Base-by-base conservation (phyloP, 1,140 invertebrate species). In the Muscidifurax raptorellus region DNA sequence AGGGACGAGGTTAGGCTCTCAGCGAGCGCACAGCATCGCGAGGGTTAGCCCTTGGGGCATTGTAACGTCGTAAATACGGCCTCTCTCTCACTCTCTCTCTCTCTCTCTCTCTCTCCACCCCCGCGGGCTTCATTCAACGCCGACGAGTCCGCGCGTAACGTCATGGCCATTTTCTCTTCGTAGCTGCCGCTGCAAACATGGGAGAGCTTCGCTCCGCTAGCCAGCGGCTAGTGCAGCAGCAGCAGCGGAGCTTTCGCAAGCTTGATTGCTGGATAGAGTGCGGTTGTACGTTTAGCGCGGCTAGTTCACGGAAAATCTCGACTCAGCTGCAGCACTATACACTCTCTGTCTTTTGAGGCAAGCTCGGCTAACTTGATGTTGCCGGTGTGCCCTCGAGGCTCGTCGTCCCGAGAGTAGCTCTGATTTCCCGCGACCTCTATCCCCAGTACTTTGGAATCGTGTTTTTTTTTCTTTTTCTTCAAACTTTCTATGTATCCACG, bases 11-110 rank as follows among this genome's bases (percentile, higher is more conserved):
- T 64, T 75, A 82, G 81, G 47, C 72, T 27, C 30, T 36, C 12
- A 9, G 71, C 30, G 67, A 9, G 71, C 30, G 67, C 67, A 9
- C 10, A 12, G 28, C 15, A 75, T 83, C 76, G 90, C 89, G 86
- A 91, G 91, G 91, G 92, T 92, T 91, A 93, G 91, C 91, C 92
- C 92, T 86, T 88, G 87, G 92, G 92, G 92, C 89, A 93, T 93
- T 93, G 92, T 92, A 93, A 92, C 91, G 89, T 92, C 91, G 92
- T 93, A 93, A 93, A 93, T 92, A 92, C 89, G 89, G 87, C 32
- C 89, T 87, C 81, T 79, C 77, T 7, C 27, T 27, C 25, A 6
- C 66, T 30, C 5, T 10, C 66, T 28, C n/a, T 28, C 66, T 59
- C 66, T 10, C 25, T 27, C 66, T 15, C 66, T 27, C 66, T 5